Base-by-base conservation (phyloP, 2,888 invertebrate genomes). In the Eulithis prunata region DNA sequence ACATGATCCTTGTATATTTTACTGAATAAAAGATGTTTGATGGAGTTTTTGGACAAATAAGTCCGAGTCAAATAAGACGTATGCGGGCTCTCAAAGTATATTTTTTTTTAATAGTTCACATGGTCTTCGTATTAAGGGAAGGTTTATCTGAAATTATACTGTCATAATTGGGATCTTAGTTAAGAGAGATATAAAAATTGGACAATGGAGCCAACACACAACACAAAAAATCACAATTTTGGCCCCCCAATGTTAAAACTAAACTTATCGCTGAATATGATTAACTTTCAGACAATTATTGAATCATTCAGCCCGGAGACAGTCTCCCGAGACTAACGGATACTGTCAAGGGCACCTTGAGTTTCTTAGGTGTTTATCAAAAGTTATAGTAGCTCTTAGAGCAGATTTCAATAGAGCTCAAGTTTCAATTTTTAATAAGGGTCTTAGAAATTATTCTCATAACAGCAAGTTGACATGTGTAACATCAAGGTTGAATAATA, bases 391-490 rank as follows among this genome's bases (percentile, higher is more conserved):
- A 45, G 41, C 41, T 41, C 41, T 41, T 41, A 11, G 21, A 11
- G 41, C 11, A 45, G 45, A 45, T 12, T 6, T n/a, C n/a, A 45
- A 12, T 45, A 47, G 47, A 49, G 43, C 43, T 55, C 12, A 55
- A 21, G 21, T 13, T 55, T 14, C 3, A 14, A 55, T 55, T 55
- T 11, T 45, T 36, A 14, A 46, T 54, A 53, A n/a, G n/a, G 14
- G 14, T 21, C 13, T 57, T 45, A 36, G 13, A 41, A n/a, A 21
- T 21, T 58, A 52, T 46, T 28, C 21, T 53, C 7, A 59, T 52
- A 14, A 13, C n/a, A 8, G n/a, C 21, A 21, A 54, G 74, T 78
- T 78, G 81, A 85, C 88, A 86, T 81, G 78, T 83, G 86, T 85
- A 87, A 82, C 75, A 68, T 71, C 78, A 84, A 83, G 81, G 82